These are phyloP conservation scores for Andrena minutula DNA, from an alignment of 2,888 invertebrate genomes.

Conservation along the genomic window DNA sequence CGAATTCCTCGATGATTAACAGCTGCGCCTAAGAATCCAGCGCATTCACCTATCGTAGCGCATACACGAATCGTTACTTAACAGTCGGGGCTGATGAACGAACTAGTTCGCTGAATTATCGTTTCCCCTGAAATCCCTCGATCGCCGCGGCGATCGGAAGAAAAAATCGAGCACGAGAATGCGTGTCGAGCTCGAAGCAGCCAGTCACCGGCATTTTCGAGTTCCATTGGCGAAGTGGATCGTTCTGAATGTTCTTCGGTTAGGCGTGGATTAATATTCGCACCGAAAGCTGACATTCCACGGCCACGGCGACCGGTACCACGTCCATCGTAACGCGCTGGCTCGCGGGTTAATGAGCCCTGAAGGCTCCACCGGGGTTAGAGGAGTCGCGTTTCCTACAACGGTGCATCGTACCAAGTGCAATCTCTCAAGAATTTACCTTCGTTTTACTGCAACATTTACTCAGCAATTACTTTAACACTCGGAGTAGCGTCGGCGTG, in stretches of 20 bases:
- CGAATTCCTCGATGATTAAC: constrained; percentile 46
- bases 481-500: too few species aligned
- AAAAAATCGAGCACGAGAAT: not conserved
- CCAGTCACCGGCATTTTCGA: not conserved
- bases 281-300: constrained; percentile 7
- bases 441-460: constrained; percentile 32
- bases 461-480: constrained; percentile 32
- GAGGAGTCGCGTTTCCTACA: constrained; percentile 70
- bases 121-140: not conserved
- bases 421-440: constrained; percentile 21
- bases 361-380: constrained; percentile 48
- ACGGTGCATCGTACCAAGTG: constrained; percentile 50
- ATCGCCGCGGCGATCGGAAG: not conserved
- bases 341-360: constrained; percentile 71
- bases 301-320: not conserved
- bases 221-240: not conserved
- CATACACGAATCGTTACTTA: constrained; percentile 27
- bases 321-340: constrained; percentile 58
- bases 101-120: not conserved
- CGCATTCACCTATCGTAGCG: constrained; percentile 4
- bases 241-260: not conserved
- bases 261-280: constrained; percentile 1
- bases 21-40: constrained; percentile 33
- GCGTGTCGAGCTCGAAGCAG: too few species aligned
- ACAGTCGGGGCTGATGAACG: not conserved